Conservation (phyloP, 2,888 invertebrate species). For the Elegia similella region DNA sequence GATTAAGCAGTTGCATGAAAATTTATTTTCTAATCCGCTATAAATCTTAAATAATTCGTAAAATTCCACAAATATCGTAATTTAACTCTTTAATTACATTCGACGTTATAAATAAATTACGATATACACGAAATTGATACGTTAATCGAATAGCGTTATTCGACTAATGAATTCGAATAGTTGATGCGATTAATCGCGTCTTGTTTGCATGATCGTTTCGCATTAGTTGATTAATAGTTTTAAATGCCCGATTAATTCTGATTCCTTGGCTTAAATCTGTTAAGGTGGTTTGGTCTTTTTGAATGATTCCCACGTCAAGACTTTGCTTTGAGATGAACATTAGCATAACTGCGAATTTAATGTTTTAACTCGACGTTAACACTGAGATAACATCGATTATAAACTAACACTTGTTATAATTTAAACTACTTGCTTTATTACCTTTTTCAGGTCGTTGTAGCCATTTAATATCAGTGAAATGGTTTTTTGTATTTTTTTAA, state of each 20-base stretch:
- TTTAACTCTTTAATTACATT: slow-evolving; percentile 11
- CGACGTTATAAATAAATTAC: slow-evolving; percentile 5
- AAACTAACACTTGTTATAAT: neutral
- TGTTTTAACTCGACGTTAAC: neutral
- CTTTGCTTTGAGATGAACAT: slow-evolving; percentile 2
- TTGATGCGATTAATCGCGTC: slow-evolving; percentile 7
- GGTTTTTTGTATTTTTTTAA: too few species aligned
- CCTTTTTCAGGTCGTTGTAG: neutral
- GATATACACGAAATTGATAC: slow-evolving; percentile 9
- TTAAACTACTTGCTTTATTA: neutral
- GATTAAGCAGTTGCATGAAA: neutral
- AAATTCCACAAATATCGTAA: slow-evolving; percentile 9
- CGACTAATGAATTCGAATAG: slow-evolving; percentile 6
- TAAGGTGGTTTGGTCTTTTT: slow-evolving; percentile 1
- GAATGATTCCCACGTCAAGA: slow-evolving; percentile 1
- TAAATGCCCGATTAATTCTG: neutral
- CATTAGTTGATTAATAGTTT: slow-evolving; percentile 5
- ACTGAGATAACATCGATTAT: neutral
- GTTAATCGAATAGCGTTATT: slow-evolving; percentile 15
- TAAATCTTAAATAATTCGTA: slow-evolving; percentile 5
- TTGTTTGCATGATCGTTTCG: slow-evolving; percentile 5
- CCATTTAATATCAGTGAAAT: neutral
- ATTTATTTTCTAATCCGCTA: slow-evolving; percentile 4
- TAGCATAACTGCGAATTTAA: slow-evolving; percentile 2
- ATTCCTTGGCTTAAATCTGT: neutral